Percentiles rank a stretch among this genome's conserved stretches.
These are phyloP conservation scores for Pantherophis vulpinus DNA, from an alignment of 2,797 vertebrate genomes.

Conservation along the genomic window DNA sequence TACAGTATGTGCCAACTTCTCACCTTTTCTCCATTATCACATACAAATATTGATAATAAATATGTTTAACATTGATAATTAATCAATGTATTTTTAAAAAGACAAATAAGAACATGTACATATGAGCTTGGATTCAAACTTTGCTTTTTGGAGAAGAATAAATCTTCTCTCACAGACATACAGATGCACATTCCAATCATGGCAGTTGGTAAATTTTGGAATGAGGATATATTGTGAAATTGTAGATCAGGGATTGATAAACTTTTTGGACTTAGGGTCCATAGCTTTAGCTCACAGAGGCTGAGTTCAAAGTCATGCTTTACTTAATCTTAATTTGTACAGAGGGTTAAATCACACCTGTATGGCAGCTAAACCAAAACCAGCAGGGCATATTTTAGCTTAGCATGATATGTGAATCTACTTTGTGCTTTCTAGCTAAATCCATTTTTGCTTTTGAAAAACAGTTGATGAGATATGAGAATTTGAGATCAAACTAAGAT, in stretches of 20 bases:
- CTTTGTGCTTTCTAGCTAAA: background rate
- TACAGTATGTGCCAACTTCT: constrained; percentile 23
- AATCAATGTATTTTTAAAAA: background rate
- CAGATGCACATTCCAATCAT: background rate
- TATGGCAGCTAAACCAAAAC: background rate
- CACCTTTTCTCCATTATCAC: background rate
- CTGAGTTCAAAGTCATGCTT: background rate
- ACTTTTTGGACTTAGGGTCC: background rate
- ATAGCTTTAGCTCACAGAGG: background rate
- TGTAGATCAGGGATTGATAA: background rate
- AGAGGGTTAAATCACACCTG: background rate
- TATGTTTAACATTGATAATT: background rate
- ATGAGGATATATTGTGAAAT: background rate
- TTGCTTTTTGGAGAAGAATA: background rate
- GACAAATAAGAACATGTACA: background rate
- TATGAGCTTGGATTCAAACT: background rate
- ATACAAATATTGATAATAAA: background rate
- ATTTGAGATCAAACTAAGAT: background rate
- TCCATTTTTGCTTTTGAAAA: background rate
- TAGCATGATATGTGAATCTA: background rate
- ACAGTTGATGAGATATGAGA: background rate
- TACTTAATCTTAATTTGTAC: background rate
- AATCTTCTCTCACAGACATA: background rate
- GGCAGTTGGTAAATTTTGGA: background rate
- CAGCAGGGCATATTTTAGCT: background rate